Conservation (phyloP, 2,888 invertebrate species). For the Meganola albula region DNA sequence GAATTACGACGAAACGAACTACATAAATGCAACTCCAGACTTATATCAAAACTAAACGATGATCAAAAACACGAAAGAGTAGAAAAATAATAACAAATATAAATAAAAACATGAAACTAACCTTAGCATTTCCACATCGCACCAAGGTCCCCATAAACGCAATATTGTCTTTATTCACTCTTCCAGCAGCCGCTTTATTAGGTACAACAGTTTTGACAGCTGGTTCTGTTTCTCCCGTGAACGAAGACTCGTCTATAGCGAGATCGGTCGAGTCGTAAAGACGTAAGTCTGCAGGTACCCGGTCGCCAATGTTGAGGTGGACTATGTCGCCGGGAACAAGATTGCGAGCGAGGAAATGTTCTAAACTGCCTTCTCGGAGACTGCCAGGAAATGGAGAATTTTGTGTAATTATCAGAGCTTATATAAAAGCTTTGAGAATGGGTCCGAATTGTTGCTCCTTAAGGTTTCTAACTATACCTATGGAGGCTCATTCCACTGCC, state of each 20-base stretch:
- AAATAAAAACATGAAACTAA: too few relatives aligned
- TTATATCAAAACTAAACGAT: too few relatives aligned
- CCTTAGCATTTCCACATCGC: slow-evolving; percentile 96
- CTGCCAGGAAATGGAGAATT: slow-evolving; percentile 64
- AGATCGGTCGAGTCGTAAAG: slow-evolving; percentile 95
- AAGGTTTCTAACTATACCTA: too few relatives aligned
- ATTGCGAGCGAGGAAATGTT: slow-evolving; percentile 95
- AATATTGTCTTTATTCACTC: slow-evolving; percentile 88
- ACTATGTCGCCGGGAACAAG: slow-evolving; percentile 98
- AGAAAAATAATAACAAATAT: too few relatives aligned
- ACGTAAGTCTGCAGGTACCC: slow-evolving; percentile 97
- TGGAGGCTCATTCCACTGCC: too few relatives aligned
- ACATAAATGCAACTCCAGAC: too few relatives aligned
- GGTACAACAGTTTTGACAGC: slow-evolving; percentile 85
- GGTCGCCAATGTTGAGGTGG: slow-evolving; percentile 93
- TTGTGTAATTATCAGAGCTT: background rate
- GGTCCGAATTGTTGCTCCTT: too few relatives aligned
- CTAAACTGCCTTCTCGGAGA: slow-evolving; percentile 89
- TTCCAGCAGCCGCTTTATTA: slow-evolving; percentile 79
- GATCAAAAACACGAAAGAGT: too few relatives aligned
- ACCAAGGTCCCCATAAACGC: slow-evolving; percentile 99
- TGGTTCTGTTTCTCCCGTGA: slow-evolving; percentile 99
- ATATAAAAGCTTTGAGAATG: too few relatives aligned
- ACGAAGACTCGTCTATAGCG: slow-evolving; percentile 97
- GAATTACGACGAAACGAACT: too few relatives aligned